A percentile compares a stretch with the other conserved stretches of the same genome.
Conservation (phyloP, 2,888 invertebrate species). For the Tinea trinotella region DNA sequence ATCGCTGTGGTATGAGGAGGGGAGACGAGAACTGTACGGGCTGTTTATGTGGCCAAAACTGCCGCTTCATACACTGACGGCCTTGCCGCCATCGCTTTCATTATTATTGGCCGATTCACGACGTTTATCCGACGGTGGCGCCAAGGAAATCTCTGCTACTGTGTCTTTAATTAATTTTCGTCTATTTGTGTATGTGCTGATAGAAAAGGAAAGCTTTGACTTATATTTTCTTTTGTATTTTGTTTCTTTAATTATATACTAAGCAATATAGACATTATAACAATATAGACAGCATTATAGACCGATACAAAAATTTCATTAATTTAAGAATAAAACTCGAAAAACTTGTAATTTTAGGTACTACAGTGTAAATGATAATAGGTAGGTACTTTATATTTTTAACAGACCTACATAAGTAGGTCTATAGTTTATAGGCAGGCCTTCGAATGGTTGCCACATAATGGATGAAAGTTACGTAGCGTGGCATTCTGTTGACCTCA, state of each 20-base stretch:
- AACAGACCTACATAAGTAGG: neutral
- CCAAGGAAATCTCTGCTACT: conserved; percentile 11
- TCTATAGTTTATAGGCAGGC: conserved; percentile 13
- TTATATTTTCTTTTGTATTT: too few species aligned
- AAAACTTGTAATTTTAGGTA: too few species aligned
- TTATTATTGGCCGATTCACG: conserved; percentile 73
- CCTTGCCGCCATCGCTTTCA: conserved; percentile 67
- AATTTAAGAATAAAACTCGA: too few species aligned
- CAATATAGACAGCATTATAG: too few species aligned
- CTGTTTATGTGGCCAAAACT: conserved; percentile 73
- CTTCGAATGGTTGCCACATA: conserved; percentile 21
- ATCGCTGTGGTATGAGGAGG: neutral
- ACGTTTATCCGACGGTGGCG: conserved; percentile 56
- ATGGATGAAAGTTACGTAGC: conserved; percentile 21
- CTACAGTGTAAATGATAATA: too few species aligned
- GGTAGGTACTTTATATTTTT: too few species aligned
- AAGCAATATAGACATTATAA: too few species aligned
- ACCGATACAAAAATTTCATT: too few species aligned
- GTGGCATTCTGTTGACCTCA: conserved; percentile 36
- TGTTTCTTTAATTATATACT: too few species aligned
- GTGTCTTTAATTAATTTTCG: conserved; percentile 17
- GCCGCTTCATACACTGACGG: conserved; percentile 71
- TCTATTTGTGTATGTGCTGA: neutral
- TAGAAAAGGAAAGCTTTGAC: too few species aligned
- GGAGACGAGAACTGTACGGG: conserved; percentile 47